Conservation (phyloP, 2,888 invertebrate species). For the Euplexia lucipara region DNA sequence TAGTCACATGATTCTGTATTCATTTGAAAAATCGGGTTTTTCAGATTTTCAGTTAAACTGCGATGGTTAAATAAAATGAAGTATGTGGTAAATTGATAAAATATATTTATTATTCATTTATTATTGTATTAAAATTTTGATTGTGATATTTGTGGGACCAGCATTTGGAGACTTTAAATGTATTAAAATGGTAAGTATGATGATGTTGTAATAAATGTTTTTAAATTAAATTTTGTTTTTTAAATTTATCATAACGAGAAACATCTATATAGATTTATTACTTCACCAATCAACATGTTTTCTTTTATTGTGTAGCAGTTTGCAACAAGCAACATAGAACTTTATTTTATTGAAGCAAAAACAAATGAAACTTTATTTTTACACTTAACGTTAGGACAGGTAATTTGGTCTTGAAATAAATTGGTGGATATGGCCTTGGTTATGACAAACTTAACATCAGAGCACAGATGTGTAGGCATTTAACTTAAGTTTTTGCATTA, state of each 20-base stretch:
- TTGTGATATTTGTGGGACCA: conserved; percentile 42
- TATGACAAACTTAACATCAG: too few species aligned
- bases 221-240: background rate
- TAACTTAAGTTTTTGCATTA: background rate
- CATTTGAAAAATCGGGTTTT: conserved; percentile 10
- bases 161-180: conserved; percentile 38
- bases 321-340: background rate
- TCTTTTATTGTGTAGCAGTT: conserved; percentile 9
- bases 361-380: conserved; percentile 7
- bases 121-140: conserved; percentile 23
- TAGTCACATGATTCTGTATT: conserved; percentile 38
- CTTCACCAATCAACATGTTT: background rate
- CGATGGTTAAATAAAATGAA: conserved; percentile 13
- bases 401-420: background rate
- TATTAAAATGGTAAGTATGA: conserved; percentile 44
- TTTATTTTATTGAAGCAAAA: conserved; percentile 13
- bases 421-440: background rate
- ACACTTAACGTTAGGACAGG: background rate
- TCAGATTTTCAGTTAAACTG: conserved; percentile 4
- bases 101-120: too few species aligned
- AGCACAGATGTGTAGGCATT: background rate
- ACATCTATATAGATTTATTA: conserved; percentile 2
- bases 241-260: background rate
- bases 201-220: conserved; percentile 43
- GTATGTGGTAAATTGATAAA: background rate